Percentiles rank a stretch among this genome's conserved stretches.
These are phyloP conservation scores for Mormyrus proboscirostris DNA, from an alignment of 2,797 vertebrate genomes.

Conservation along the genomic window DNA sequence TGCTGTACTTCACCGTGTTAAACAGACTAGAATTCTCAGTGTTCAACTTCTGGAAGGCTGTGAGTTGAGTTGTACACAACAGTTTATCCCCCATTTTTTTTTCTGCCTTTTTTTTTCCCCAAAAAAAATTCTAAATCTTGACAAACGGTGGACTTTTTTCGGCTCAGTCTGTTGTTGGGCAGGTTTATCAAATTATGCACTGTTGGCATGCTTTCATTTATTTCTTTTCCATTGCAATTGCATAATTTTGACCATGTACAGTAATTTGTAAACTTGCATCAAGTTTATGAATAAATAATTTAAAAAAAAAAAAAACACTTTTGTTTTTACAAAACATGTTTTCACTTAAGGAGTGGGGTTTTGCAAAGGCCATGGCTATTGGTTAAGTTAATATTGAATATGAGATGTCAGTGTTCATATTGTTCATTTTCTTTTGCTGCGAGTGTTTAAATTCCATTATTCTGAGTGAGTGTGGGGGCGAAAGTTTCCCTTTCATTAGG, in stretches of 20 bases:
- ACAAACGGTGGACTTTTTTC: constrained; percentile 26
- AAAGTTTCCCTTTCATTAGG: background rate
- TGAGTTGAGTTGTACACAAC: background rate
- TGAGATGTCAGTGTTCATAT: background rate
- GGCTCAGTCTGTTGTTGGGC: constrained; percentile 60
- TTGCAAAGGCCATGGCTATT: background rate
- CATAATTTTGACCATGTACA: constrained; percentile 92
- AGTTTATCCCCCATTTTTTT: background rate
- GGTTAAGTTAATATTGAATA: background rate
- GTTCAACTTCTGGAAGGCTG: background rate
- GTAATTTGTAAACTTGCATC: constrained; percentile 99
- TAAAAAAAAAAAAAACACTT: constrained; percentile 62
- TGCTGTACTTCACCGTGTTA: background rate
- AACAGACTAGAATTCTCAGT: background rate
- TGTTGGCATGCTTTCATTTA: constrained; percentile 77
- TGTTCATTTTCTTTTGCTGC: background rate
- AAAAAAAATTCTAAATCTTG: background rate
- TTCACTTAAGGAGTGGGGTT: background rate
- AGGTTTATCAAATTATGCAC: constrained; percentile 70
- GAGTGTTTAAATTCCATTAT: background rate
- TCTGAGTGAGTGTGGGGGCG: background rate
- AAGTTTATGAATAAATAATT: constrained; percentile 99
- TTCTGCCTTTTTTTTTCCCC: background rate
- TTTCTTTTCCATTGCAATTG: constrained; percentile 71
- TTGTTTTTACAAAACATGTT: constrained; percentile 8